Percentiles rank a stretch among this genome's conserved stretches.
These are phyloP conservation scores for Forbesichthys papilliferus DNA, from an alignment of 2,113 vertebrate species.

Conservation along the genomic window DNA sequence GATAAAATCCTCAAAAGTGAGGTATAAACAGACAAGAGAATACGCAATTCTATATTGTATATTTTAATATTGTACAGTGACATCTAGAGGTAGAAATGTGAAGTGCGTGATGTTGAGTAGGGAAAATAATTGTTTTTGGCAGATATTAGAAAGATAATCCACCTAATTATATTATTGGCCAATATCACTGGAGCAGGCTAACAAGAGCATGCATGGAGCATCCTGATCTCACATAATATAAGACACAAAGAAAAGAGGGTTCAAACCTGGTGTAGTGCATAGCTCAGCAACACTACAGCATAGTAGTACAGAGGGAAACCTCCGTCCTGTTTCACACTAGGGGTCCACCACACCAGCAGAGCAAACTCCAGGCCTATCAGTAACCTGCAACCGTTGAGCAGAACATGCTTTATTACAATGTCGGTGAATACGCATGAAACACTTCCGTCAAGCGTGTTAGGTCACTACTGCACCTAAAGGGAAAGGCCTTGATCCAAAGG, in stretches of 20 bases:
- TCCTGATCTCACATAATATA: background rate
- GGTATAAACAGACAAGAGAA: background rate
- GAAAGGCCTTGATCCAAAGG: slow-evolving; percentile 94
- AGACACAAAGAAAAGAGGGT: background rate
- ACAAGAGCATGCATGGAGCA: too few species aligned
- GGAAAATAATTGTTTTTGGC: background rate
- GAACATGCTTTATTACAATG: background rate
- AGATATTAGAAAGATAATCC: too few species aligned
- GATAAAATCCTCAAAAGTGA: too few species aligned
- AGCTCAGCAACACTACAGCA: slow-evolving; percentile 84
- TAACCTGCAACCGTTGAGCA: slow-evolving; percentile 74
- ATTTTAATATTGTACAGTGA: background rate
- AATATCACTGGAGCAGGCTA: too few species aligned
- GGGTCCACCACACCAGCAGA: slow-evolving; percentile 95
- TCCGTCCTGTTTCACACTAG: slow-evolving; percentile 84
- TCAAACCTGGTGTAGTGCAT: slow-evolving; percentile 91
- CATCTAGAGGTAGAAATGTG: background rate
- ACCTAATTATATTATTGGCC: too few species aligned
- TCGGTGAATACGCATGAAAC: background rate
- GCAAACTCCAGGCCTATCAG: slow-evolving; percentile 90
- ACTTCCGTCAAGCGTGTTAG: too few species aligned
- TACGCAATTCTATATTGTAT: background rate
- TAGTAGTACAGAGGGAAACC: slow-evolving; percentile 95
- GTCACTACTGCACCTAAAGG: slow-evolving; percentile 82
- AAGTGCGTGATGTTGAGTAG: background rate